phyloP scores from a whole-genome alignment of 1,140 invertebrate genomes.

The Calephelis nemesis region DNA sequence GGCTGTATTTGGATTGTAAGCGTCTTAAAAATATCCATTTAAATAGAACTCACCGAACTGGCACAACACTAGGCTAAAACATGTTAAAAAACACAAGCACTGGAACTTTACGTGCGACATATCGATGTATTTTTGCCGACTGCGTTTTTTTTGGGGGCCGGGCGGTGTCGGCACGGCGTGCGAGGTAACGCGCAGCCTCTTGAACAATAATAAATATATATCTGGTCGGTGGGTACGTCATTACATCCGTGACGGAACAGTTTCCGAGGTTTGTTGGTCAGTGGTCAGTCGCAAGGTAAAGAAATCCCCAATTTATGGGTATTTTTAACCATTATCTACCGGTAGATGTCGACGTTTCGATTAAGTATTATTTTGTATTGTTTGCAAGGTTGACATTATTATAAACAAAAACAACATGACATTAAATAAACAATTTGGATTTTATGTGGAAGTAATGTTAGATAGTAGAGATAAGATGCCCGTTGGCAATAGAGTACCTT shows the following conservation, averaged over 20 bases:
- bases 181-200: not conserved
- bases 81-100: conserved; percentile 43
- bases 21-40: not conserved
- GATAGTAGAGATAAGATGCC: too few relatives aligned
- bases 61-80: conserved; percentile 41
- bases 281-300: not conserved
- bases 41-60: conserved; percentile 51
- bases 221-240: not conserved
- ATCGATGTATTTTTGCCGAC: not conserved
- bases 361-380: too few relatives aligned
- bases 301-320: conserved; percentile 4
- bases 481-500: too few relatives aligned
- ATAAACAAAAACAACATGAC: too few relatives aligned
- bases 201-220: not conserved
- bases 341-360: not conserved
- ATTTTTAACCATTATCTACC: not conserved
- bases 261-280: conserved; percentile 26
- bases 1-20: too few relatives aligned
- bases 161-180: not conserved
- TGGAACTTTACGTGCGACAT: not conserved
- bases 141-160: not conserved
- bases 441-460: too few relatives aligned
- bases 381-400: too few relatives aligned
- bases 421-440: too few relatives aligned
- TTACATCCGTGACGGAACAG: conserved; percentile 23